Evolutionary conservation across 2,113 vertebrate species (phyloP).

Genomic region (Haemorhous mexicanus): DNA sequence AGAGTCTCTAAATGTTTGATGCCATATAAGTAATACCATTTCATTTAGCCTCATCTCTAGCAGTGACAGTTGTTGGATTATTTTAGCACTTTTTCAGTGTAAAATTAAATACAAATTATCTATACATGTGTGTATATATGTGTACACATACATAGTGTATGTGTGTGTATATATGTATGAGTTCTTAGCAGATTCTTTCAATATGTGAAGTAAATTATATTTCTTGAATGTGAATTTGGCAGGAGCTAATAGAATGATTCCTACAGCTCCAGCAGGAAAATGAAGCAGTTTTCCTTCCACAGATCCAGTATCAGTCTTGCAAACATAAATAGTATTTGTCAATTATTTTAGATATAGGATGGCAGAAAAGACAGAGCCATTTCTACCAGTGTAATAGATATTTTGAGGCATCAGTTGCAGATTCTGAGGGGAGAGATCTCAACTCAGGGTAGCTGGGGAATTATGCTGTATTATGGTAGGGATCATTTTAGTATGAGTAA

Average conservation of each 20-base stretch:
- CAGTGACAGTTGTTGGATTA: background rate
- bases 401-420: background rate
- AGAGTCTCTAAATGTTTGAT: slow-evolving; percentile 1
- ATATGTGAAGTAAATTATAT: background rate
- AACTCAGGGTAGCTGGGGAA: background rate
- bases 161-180: background rate
- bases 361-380: background rate
- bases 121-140: background rate
- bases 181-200: background rate
- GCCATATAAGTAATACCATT: background rate
- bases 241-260: background rate
- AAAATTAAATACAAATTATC: background rate
- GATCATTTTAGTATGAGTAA: background rate
- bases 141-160: background rate
- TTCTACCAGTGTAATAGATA: background rate
- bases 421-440: background rate
- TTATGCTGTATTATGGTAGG: background rate
- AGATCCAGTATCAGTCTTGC: background rate
- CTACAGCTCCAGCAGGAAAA: background rate
- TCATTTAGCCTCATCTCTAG: background rate
- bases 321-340: background rate
- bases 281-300: background rate
- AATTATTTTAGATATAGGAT: background rate
- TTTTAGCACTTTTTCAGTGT: slow-evolving; percentile 10
- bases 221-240: slow-evolving; percentile 8